phyloP scores from a whole-genome alignment of 2,113 vertebrate species.

The Crotalus horridus region DNA sequence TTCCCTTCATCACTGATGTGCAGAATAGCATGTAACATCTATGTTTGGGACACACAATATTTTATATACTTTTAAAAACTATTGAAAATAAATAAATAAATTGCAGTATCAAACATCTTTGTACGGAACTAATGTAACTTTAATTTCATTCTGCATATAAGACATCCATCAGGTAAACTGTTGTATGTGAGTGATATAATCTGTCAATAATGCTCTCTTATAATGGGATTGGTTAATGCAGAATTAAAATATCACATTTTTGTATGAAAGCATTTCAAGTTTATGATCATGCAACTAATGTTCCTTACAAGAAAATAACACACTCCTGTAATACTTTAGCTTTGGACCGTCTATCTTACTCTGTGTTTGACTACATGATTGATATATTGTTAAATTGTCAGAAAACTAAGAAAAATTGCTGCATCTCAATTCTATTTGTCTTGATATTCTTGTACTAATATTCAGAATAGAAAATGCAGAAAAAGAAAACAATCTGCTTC shows the following conservation, averaged over 20 bases:
- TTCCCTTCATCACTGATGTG: neutral
- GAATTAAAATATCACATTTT: neutral
- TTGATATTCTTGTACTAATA: neutral
- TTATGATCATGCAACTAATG: neutral
- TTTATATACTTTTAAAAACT: neutral
- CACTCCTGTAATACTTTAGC: neutral
- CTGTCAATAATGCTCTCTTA: neutral
- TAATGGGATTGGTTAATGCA: neutral
- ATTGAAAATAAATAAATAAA: neutral
- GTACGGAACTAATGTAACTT: neutral
- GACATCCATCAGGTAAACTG: neutral
- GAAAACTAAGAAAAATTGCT: neutral
- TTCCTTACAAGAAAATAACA: neutral
- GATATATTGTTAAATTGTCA: neutral
- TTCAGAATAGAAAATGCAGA: neutral
- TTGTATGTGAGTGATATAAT: neutral
- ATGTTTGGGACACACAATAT: neutral
- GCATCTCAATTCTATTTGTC: neutral
- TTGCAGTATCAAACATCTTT: neutral
- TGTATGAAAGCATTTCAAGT: neutral
- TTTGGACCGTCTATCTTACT: neutral
- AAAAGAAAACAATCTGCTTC: neutral
- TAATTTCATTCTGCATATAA: neutral
- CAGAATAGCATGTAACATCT: neutral
- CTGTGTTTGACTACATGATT: neutral